Base-by-base conservation (phyloP, 2,888 invertebrate species). In the Campopleginae sp. region DNA sequence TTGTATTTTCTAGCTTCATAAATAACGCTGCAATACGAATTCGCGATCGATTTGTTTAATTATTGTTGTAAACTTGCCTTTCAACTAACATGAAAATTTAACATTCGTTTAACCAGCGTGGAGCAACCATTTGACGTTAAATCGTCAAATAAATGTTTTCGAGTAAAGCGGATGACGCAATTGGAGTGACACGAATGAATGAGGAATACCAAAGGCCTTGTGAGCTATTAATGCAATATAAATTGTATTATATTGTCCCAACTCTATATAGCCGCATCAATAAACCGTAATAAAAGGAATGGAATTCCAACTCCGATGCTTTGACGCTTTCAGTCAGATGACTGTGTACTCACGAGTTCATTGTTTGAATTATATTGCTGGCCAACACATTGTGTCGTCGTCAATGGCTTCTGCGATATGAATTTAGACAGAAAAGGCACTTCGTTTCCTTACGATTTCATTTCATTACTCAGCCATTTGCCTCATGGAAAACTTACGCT, bases 291-390 rank as follows among this genome's bases (percentile, higher is more conserved):
- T 80, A 82, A 85, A 85, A 80, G 82, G 85, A 85, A 85, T 85
- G 85, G 82, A 85, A 85, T 85, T 82, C 72, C 85, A 82, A 66
- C 82, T 72, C 61, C 63, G 82, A 65, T 72, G 74, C 80, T 80
- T 80, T 82, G 79, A 82, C 58, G 82, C 85, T 75, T 80, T 74
- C n/a, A n/a, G 79, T 85, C 71, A 66, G 65, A 84, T 72, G 75
- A 70, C 51, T 66, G 44, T 74, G 27, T 82, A 66, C 75, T 80
- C 70, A 70, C 79, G 80, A 85, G 85, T 76, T 85, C 76, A 85
- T 85, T 85, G 85, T 85, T 82, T 85, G 75, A 85, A 85, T 85
- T 85, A 85, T 82, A 85, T 33, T 76, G 72, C 71, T 38, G 71
- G 33, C 76, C 85, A 33, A 82, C 79, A 79, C 79, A 75, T 5